phyloP scores from a whole-genome alignment of 2,113 vertebrate species.

The Clupea harengus region DNA sequence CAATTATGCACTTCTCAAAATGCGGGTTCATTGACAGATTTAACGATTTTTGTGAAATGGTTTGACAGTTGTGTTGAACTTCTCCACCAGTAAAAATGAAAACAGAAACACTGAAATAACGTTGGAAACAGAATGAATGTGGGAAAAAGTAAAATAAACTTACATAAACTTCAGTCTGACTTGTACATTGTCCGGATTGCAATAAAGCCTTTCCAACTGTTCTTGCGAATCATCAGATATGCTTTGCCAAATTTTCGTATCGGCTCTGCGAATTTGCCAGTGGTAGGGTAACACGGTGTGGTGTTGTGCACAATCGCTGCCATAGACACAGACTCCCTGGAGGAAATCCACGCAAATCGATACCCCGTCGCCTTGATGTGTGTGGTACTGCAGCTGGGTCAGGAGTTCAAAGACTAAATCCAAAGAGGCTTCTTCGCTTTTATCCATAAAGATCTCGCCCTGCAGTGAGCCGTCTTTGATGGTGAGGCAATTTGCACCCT shows the following conservation, averaged over 20 bases:
- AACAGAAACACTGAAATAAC: background rate
- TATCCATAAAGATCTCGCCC: constrained; percentile 90
- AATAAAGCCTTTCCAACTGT: constrained; percentile 97
- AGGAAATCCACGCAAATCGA: constrained; percentile 96
- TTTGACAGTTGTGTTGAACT: background rate
- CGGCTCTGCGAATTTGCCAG: constrained; percentile 90
- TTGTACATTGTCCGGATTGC: constrained; percentile 96
- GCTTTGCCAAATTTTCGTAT: constrained; percentile 87
- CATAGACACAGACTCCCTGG: constrained; percentile 87
- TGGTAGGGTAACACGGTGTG: constrained; percentile 94
- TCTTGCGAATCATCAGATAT: constrained; percentile 94
- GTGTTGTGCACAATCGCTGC: constrained; percentile 89
- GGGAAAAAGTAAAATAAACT: constrained; percentile 62
- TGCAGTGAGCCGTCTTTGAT: constrained; percentile 71
- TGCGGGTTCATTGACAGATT: background rate
- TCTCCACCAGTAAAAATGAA: background rate
- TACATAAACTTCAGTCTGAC: constrained; percentile 91
- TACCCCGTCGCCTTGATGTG: constrained; percentile 86
- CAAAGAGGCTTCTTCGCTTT: constrained; percentile 95
- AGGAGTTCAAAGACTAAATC: constrained; percentile 96
- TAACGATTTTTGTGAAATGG: background rate
- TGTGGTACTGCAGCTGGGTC: constrained; percentile 97
- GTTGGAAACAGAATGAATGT: background rate
- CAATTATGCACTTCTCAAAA: background rate
- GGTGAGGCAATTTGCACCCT: constrained; percentile 66